Evolutionary conservation across 2,113 vertebrate species (phyloP).

Genomic region (Ochotona princeps): DNA sequence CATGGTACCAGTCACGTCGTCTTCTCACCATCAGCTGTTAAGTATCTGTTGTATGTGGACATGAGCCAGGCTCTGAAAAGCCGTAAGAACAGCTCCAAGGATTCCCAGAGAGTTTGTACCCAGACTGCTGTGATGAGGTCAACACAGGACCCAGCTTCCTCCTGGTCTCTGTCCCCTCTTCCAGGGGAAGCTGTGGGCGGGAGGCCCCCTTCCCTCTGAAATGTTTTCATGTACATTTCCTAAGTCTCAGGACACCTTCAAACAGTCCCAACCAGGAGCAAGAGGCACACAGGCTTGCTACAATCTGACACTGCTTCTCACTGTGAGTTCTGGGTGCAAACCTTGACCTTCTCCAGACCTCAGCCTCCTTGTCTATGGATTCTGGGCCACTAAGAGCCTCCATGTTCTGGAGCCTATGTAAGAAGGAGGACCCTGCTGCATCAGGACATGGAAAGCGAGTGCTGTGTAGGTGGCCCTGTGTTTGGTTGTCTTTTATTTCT

Average conservation of each 20-base stretch:
- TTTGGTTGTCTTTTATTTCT: background rate
- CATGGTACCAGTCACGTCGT: background rate
- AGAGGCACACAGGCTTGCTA: background rate
- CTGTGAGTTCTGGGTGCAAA: background rate
- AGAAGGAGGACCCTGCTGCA: background rate
- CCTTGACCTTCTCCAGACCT: background rate
- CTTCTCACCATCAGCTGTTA: background rate
- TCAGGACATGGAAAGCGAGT: background rate
- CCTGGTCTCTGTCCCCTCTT: background rate
- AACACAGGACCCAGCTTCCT: background rate
- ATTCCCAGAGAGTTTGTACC: background rate
- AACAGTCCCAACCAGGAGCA: background rate
- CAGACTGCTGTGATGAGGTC: background rate
- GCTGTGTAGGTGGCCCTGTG: background rate
- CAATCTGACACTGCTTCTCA: background rate
- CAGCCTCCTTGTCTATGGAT: background rate
- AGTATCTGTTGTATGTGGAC: background rate
- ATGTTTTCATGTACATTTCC: background rate
- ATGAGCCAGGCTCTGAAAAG: background rate
- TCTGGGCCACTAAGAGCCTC: background rate
- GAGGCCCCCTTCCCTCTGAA: background rate
- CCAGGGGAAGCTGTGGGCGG: background rate
- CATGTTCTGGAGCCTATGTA: background rate
- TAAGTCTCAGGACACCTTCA: background rate
- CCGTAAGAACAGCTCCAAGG: conserved; percentile 21